Conservation (phyloP, 1,140 invertebrate genomes). For the Pantala flavescens region DNA sequence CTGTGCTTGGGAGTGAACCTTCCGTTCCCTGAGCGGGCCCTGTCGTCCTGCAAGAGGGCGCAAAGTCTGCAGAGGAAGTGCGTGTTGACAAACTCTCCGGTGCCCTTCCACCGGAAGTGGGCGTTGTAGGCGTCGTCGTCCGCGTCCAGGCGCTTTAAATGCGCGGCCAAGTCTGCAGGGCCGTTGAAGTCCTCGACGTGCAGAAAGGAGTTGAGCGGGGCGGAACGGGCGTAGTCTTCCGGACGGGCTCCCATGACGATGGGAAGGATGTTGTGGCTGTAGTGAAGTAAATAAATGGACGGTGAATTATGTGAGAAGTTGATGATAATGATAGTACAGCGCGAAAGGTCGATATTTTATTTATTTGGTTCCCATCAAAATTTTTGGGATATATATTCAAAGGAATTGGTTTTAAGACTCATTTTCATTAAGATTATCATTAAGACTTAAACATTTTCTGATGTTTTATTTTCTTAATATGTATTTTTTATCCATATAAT, state of each 20-base stretch:
- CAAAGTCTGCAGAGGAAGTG: conserved; percentile 93
- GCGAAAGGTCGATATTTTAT: too few relatives aligned
- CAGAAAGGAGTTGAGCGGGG: conserved; percentile 80
- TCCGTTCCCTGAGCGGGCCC: background rate
- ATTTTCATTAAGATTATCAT: too few relatives aligned
- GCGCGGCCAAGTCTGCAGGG: conserved; percentile 71
- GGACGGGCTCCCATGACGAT: conserved; percentile 92
- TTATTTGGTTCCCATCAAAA: too few relatives aligned
- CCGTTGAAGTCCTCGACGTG: conserved; percentile 90
- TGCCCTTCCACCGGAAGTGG: conserved; percentile 84
- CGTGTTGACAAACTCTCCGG: conserved; percentile 88
- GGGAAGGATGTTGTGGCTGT: conserved; percentile 77
- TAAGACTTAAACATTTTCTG: too few relatives aligned
- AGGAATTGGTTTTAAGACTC: too few relatives aligned
- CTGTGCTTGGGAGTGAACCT: conserved; percentile 21
- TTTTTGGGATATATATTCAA: too few relatives aligned
- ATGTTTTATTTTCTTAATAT: too few relatives aligned
- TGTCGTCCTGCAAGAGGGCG: conserved; percentile 69
- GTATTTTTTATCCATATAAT: too few relatives aligned
- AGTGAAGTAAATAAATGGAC: conserved; percentile 26
- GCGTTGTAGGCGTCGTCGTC: conserved; percentile 84
- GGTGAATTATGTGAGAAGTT: too few relatives aligned
- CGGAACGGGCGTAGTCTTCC: conserved; percentile 75
- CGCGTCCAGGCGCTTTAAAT: conserved; percentile 69
- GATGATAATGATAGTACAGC: too few relatives aligned